Conservation (phyloP, 2,797 vertebrate genomes). For the Astyanax mexicanus region DNA sequence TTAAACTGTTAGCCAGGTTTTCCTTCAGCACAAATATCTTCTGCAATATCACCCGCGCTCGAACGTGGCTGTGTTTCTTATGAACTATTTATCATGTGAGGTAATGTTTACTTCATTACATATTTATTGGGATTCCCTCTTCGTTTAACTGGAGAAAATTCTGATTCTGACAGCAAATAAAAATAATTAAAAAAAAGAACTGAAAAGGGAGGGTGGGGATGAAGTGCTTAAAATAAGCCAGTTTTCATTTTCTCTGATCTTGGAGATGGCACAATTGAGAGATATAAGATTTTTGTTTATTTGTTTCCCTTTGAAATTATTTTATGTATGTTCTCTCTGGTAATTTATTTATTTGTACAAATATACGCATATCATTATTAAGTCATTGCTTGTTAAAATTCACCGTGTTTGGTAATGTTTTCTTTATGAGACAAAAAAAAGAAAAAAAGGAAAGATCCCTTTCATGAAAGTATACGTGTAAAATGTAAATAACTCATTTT, state of each 20-base stretch:
- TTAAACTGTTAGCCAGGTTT: conserved; percentile 63
- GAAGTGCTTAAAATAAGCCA: conserved; percentile 70
- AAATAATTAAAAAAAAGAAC: conserved; percentile 47
- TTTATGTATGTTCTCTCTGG: conserved; percentile 82
- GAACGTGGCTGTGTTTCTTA: conserved; percentile 81
- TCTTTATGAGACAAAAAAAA: conserved; percentile 66
- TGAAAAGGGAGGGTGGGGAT: conserved; percentile 54
- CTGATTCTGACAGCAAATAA: conserved; percentile 76
- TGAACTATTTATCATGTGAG: conserved; percentile 92
- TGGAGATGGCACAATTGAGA: conserved; percentile 80
- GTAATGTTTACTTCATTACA: conserved; percentile 96
- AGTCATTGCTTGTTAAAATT: conserved; percentile 88
- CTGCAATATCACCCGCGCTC: conserved; percentile 71
- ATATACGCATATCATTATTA: conserved; percentile 81
- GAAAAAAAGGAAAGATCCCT: conserved; percentile 79
- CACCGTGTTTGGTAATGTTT: conserved; percentile 89
- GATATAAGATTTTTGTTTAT: conserved; percentile 74
- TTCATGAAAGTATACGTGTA: conserved; percentile 83
- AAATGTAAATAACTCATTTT: conserved; percentile 96
- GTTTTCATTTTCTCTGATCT: conserved; percentile 64
- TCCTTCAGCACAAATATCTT: conserved; percentile 60
- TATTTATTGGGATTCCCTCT: conserved; percentile 96
- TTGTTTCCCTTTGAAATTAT: conserved; percentile 74
- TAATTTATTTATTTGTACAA: conserved; percentile 83
- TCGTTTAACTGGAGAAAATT: conserved; percentile 81